Evolutionary conservation across 2,888 invertebrate species (phyloP).

Genomic region (Drosophila testacea): DNA sequence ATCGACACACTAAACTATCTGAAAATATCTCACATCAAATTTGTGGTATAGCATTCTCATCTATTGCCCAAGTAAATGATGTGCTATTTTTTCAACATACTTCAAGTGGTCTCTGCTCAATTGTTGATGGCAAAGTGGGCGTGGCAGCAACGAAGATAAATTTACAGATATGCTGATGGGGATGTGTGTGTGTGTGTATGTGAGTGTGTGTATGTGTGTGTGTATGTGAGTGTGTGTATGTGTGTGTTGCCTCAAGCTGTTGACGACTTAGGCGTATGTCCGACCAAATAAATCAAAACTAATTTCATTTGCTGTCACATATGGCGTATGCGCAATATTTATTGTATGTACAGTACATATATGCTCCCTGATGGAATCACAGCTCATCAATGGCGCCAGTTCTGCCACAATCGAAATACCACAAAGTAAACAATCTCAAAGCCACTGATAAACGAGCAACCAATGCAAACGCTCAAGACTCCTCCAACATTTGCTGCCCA

Average conservation of each 20-base stretch:
- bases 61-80: conserved; percentile 23
- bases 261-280: conserved; percentile 38
- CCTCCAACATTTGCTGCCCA: conserved; percentile 79
- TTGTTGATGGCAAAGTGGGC: conserved; percentile 22
- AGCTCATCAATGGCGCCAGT: conserved; percentile 46
- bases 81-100: conserved; percentile 5
- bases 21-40: conserved; percentile 3
- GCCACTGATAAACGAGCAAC: conserved; percentile 81
- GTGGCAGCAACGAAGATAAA: conserved; percentile 55
- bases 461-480: conserved; percentile 81
- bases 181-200: neutral
- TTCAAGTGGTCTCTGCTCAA: conserved; percentile 1
- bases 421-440: conserved; percentile 81
- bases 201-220: neutral
- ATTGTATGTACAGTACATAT: conserved; percentile 22
- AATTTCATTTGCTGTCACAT: conserved; percentile 61
- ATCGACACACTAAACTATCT: conserved; percentile 41
- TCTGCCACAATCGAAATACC: conserved; percentile 63
- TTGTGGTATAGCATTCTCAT: neutral
- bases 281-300: conserved; percentile 64
- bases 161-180: conserved; percentile 15
- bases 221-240: conserved; percentile 2
- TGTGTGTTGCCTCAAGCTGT: conserved; percentile 36
- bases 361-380: conserved; percentile 7
- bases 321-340: conserved; percentile 65